Evolutionary conservation across 2,797 vertebrate species (phyloP).

Genomic region (Bovichtus diacanthus): DNA sequence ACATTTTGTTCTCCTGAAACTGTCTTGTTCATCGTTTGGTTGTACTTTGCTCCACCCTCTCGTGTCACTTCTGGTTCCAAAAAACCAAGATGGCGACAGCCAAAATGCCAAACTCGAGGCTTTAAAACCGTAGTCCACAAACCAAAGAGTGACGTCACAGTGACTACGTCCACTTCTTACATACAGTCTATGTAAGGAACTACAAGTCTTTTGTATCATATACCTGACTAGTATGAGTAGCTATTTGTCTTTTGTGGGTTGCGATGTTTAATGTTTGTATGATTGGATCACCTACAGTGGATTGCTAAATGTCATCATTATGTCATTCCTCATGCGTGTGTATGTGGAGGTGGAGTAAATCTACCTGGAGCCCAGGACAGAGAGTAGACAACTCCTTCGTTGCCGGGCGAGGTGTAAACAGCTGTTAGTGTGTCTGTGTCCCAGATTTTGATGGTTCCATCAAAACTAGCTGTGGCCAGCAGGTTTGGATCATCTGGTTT

Average conservation of each 20-base stretch:
- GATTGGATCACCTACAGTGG: background rate
- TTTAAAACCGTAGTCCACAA: too few species aligned
- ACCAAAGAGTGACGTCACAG: too few species aligned
- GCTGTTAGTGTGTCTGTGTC: conserved; percentile 96
- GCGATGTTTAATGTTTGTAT: background rate
- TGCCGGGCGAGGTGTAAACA: conserved; percentile 95
- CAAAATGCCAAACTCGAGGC: too few species aligned
- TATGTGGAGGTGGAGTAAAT: background rate
- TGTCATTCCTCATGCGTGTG: background rate
- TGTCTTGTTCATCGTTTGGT: too few species aligned
- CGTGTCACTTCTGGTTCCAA: too few species aligned
- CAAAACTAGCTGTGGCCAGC: conserved; percentile 97
- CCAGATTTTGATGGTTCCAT: conserved; percentile 99
- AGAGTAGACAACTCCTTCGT: conserved; percentile 98
- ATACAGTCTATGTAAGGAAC: background rate
- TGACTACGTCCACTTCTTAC: too few species aligned
- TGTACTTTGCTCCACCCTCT: too few species aligned
- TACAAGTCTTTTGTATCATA: background rate
- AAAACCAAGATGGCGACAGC: too few species aligned
- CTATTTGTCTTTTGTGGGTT: background rate
- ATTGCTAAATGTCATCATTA: background rate
- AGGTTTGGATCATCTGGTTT: conserved; percentile 96
- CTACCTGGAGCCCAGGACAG: conserved; percentile 98
- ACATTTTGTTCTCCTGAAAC: too few species aligned
- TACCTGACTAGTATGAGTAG: background rate